Evolutionary conservation across 2,888 invertebrate genomes (phyloP).

Genomic region (Halictus quadricinctus): DNA sequence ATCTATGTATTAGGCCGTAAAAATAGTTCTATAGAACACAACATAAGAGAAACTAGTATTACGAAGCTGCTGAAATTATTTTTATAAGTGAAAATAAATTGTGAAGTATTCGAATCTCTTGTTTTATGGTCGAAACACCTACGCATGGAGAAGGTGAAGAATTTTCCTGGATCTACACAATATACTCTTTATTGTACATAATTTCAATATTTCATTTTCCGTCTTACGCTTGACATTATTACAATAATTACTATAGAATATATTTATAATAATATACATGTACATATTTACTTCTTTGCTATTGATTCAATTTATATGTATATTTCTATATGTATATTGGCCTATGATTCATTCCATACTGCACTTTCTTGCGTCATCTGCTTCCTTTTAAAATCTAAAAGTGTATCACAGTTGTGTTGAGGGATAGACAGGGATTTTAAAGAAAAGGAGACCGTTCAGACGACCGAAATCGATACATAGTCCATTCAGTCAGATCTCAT

Average conservation of each 20-base stretch:
- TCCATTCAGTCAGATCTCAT: constrained; percentile 67
- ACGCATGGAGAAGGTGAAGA: constrained; percentile 9
- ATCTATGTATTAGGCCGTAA: not conserved
- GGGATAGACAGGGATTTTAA: constrained; percentile 75
- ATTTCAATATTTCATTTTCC: constrained; percentile 76
- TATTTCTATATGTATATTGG: constrained; percentile 69
- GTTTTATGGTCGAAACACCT: not conserved
- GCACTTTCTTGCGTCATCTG: constrained; percentile 69
- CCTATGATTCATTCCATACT: constrained; percentile 75
- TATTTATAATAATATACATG: constrained; percentile 82
- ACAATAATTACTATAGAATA: constrained; percentile 79
- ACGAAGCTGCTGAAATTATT: not conserved
- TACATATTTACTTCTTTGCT: constrained; percentile 76
- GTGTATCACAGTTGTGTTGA: constrained; percentile 82
- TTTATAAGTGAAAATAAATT: constrained; percentile 7
- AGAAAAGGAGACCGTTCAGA: constrained; percentile 66
- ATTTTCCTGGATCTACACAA: constrained; percentile 72
- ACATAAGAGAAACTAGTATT: not conserved
- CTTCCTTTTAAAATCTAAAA: constrained; percentile 77
- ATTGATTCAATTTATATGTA: constrained; percentile 75
- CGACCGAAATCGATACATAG: constrained; percentile 67
- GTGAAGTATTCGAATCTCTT: not conserved
- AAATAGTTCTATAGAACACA: not conserved
- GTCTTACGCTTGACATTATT: constrained; percentile 74
- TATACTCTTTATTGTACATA: constrained; percentile 81